Conservation (phyloP, 2,113 vertebrate genomes). For the Ceratotherium simum region DNA sequence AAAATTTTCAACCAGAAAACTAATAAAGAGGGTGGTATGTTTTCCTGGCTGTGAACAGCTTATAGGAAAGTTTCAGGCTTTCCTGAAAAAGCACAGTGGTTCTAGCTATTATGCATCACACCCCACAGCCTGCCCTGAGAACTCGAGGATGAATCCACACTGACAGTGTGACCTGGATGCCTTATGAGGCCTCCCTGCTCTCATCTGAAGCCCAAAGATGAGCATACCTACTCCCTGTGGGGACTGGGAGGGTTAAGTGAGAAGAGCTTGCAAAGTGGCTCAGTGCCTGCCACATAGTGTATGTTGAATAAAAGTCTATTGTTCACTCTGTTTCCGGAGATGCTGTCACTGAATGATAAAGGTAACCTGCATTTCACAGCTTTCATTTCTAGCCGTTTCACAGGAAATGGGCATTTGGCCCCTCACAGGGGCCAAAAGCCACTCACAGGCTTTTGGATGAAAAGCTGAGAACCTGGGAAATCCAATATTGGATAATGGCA, state of each 20-base stretch:
- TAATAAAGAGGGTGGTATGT: not conserved
- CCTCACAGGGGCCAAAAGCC: not conserved
- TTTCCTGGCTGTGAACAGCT: not conserved
- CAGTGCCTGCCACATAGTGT: not conserved
- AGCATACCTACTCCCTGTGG: not conserved
- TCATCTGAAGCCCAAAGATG: not conserved
- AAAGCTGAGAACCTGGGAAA: not conserved
- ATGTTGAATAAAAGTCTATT: not conserved
- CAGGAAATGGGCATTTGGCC: not conserved
- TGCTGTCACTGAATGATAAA: not conserved
- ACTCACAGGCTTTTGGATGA: not conserved
- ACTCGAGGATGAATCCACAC: not conserved
- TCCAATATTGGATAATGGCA: not conserved
- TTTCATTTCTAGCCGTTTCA: not conserved
- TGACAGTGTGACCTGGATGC: not conserved
- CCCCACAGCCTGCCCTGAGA: not conserved
- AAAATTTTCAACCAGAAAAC: not conserved
- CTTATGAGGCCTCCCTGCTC: not conserved
- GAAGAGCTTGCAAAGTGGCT: too few species aligned
- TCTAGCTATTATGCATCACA: not conserved
- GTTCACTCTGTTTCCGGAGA: not conserved
- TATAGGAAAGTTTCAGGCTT: not conserved
- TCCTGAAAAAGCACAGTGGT: not conserved
- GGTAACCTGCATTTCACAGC: not conserved
- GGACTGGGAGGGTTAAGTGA: too few species aligned